A percentile compares a stretch with the other conserved stretches of the same genome.
These are phyloP conservation scores for Venturia canescens DNA, from an alignment of 1,140 invertebrate genomes.

Conservation along the genomic window DNA sequence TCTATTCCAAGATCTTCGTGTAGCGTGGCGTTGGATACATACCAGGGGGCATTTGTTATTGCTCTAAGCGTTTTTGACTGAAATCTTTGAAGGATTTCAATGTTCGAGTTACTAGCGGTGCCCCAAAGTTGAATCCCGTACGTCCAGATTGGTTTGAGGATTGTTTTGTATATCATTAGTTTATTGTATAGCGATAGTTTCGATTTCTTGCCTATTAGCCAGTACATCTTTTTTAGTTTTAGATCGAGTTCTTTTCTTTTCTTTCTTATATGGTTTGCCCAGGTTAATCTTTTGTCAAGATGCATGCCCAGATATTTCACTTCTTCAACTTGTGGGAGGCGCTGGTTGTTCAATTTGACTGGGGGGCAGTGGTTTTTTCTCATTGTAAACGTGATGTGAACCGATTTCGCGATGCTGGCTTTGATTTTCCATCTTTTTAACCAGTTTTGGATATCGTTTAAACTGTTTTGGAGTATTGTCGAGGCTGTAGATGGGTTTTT, in stretches of 20 bases:
- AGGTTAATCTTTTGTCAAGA: slow-evolving; percentile 43
- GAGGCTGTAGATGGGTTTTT: slow-evolving; percentile 51
- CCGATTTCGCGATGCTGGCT: slow-evolving; percentile 59
- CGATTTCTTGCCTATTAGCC: slow-evolving; percentile 52
- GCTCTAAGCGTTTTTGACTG: slow-evolving; percentile 55
- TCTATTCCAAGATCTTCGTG: slow-evolving; percentile 1
- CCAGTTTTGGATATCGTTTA: slow-evolving; percentile 55
- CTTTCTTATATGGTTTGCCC: slow-evolving; percentile 23
- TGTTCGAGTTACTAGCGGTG: slow-evolving; percentile 51
- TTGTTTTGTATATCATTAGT: slow-evolving; percentile 57
- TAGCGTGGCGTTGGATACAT: slow-evolving; percentile 12
- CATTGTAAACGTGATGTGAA: slow-evolving; percentile 60
- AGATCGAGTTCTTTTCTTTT: slow-evolving; percentile 56
- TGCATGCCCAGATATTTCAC: slow-evolving; percentile 3
- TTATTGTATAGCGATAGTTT: slow-evolving; percentile 57
- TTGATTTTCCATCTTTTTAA: slow-evolving; percentile 61
- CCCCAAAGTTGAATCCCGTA: slow-evolving; percentile 62
- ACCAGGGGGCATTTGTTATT: slow-evolving; percentile 53
- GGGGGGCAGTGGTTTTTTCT: slow-evolving; percentile 46
- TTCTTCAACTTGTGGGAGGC: slow-evolving; percentile 36
- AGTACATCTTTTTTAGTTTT: slow-evolving; percentile 58
- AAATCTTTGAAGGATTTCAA: slow-evolving; percentile 50
- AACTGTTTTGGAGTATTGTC: slow-evolving; percentile 53
- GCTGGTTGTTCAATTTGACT: slow-evolving; percentile 43
- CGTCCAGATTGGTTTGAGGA: slow-evolving; percentile 62